These are phyloP conservation scores for Drosophila sulfurigaster DNA, from an alignment of 1,140 invertebrate genomes.

Conservation along the genomic window DNA sequence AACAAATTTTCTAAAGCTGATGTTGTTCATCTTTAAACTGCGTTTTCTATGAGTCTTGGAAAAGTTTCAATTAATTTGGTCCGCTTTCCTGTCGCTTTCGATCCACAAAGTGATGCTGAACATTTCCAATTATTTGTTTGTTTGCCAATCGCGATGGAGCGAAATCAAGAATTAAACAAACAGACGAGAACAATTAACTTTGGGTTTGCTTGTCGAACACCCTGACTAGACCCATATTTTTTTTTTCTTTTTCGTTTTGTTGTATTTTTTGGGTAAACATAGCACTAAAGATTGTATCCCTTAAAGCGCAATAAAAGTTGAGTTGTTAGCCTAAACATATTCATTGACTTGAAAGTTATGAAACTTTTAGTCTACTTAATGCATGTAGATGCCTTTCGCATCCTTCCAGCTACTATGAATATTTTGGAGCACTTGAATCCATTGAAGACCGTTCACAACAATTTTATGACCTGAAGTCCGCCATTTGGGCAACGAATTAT, in stretches of 20 bases:
- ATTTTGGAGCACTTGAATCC: constrained; percentile 3
- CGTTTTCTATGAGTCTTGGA: neutral
- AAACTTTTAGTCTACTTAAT: constrained; percentile 17
- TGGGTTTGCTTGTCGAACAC: neutral
- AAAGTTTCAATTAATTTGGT: constrained; percentile 15
- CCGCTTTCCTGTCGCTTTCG: neutral
- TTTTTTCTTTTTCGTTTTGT: too few relatives aligned
- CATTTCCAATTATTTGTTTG: constrained; percentile 14
- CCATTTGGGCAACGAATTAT: constrained; percentile 27
- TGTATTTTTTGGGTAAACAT: neutral
- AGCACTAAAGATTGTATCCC: neutral
- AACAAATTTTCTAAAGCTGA: neutral
- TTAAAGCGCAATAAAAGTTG: constrained; percentile 9
- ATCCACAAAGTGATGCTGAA: constrained; percentile 8
- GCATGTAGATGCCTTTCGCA: neutral
- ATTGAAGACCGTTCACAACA: constrained; percentile 16
- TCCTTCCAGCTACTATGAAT: constrained; percentile 5
- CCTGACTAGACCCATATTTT: neutral
- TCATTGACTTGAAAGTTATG: constrained; percentile 14
- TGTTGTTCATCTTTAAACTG: neutral
- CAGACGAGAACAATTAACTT: constrained; percentile 7
- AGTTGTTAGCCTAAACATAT: constrained; percentile 2
- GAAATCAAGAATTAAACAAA: constrained; percentile 4
- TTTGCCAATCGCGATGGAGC: neutral
- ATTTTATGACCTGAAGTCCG: constrained; percentile 18